These are phyloP conservation scores for Chaetogeoica ovagalla DNA, from an alignment of 2,888 invertebrate species.

Conservation along the genomic window DNA sequence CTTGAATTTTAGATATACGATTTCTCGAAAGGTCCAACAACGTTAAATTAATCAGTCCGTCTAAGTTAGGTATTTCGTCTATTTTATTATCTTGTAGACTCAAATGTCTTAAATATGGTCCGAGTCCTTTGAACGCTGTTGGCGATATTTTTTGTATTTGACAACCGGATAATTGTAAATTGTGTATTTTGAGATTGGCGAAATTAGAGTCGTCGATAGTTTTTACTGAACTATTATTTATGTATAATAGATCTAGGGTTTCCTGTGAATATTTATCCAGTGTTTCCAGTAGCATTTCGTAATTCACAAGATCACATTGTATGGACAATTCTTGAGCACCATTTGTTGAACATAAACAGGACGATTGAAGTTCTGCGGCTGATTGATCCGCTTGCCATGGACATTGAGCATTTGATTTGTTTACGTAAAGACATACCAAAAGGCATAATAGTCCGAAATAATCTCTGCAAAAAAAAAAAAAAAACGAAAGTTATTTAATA, in stretches of 20 bases:
- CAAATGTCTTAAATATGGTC: constrained; percentile 76
- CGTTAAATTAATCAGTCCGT: constrained; percentile 70
- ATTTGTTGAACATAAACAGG: constrained; percentile 87
- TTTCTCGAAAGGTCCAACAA: constrained; percentile 85
- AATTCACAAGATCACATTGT: constrained; percentile 88
- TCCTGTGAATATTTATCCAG: constrained; percentile 72
- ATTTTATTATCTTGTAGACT: constrained; percentile 81
- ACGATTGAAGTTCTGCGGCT: constrained; percentile 70
- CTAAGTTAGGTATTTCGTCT: constrained; percentile 76
- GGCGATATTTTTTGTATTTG: constrained; percentile 72
- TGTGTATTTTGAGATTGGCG: constrained; percentile 72
- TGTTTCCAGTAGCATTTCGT: constrained; percentile 72
- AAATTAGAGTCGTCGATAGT: constrained; percentile 71
- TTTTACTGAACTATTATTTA: constrained; percentile 82
- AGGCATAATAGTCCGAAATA: constrained; percentile 18
- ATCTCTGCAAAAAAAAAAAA: constrained; percentile 29
- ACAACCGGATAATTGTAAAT: constrained; percentile 83
- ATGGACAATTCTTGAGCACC: constrained; percentile 82
- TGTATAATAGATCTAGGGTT: constrained; percentile 79
- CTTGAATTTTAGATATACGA: constrained; percentile 71
- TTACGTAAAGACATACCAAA: constrained; percentile 11
- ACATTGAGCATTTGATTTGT: constrained; percentile 68
- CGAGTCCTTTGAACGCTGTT: constrained; percentile 82
- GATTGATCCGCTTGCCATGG: constrained; percentile 79
- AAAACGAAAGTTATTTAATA: background rate